Conservation (phyloP, 2,888 invertebrate genomes). For the Erynnis tages region DNA sequence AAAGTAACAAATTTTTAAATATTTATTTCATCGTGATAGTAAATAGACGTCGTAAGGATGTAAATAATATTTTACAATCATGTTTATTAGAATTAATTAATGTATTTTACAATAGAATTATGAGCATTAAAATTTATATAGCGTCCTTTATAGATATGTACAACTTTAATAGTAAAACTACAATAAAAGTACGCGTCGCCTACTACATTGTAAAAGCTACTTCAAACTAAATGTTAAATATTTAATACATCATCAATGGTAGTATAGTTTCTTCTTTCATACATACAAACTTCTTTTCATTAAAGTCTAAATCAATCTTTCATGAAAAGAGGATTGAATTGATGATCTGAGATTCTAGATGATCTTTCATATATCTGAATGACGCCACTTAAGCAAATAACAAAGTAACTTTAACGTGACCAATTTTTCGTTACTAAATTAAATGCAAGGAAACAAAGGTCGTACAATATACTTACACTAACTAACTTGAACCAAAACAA, state of each 20-base stretch:
- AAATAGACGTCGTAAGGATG: conserved; percentile 74
- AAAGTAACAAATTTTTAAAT: conserved; percentile 41
- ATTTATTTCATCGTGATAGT: conserved; percentile 75
- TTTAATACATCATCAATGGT: too few species aligned
- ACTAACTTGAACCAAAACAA: too few species aligned
- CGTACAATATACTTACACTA: too few species aligned
- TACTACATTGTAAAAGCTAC: conserved; percentile 65
- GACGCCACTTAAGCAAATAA: too few species aligned
- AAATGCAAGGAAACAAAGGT: too few species aligned
- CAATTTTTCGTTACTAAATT: too few species aligned
- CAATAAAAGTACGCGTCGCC: conserved; percentile 31
- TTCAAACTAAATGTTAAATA: neutral
- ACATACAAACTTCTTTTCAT: neutral
- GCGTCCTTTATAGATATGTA: conserved; percentile 70
- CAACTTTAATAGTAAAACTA: conserved; percentile 42
- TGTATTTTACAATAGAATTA: conserved; percentile 66
- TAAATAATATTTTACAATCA: conserved; percentile 73
- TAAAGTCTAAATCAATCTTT: too few species aligned
- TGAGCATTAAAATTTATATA: conserved; percentile 65
- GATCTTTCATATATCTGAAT: too few species aligned
- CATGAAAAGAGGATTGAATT: too few species aligned
- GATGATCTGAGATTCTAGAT: too few species aligned
- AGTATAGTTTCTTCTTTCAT: too few species aligned
- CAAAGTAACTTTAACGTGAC: too few species aligned
- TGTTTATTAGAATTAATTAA: conserved; percentile 38